Base-by-base conservation (phyloP, 2,888 invertebrate species). In the Ellobium chinense region DNA sequence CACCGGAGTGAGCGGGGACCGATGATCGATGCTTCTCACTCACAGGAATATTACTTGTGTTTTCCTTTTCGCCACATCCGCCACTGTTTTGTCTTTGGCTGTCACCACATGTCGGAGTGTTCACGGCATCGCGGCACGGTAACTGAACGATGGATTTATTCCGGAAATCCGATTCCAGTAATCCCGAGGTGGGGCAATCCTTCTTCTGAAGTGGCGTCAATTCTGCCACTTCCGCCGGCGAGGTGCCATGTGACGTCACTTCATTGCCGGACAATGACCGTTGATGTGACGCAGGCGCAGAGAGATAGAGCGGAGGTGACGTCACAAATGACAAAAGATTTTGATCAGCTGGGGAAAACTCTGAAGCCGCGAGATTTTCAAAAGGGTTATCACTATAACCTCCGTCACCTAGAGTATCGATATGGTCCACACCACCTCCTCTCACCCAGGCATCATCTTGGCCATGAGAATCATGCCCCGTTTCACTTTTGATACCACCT, bases 11-110 rank as follows among this genome's bases (percentile, higher is more conserved):
- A 60, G 58, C 60, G 58, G 36, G 24, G 18, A 21, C 37, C 24
- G 58, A 60, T 72, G 58, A 58, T 72, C 58, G 72, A 70, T 70
- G 46, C 9, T 12, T 29, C 37, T 37, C 58, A 2, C n/a, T 36
- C 27, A 58, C 37, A 1, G 9, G 24, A 9, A 46, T 37, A 60
- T 60, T 34, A 36, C 36, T 72, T 24, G 60, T 36, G 34, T 58
- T 58, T 24, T 37, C 34, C 12, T 36, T 72, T 27, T 2, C 34
- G n/a, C 27, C 34, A 70, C 34, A 54, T 31, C n/a, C 34, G 4
- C 7, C n/a, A 31, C 34, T 34, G 3, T 4, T n/a, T n/a, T n/a
- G 56, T 2, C 29, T 36, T n/a, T 2, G 58, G 37, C 37, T 36
- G 18, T 58, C 58, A 60, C 37, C 18, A 2, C 4, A 9, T 60